Evolutionary conservation across 2,888 invertebrate genomes (phyloP).

Genomic region (Pegoplata infirma): DNA sequence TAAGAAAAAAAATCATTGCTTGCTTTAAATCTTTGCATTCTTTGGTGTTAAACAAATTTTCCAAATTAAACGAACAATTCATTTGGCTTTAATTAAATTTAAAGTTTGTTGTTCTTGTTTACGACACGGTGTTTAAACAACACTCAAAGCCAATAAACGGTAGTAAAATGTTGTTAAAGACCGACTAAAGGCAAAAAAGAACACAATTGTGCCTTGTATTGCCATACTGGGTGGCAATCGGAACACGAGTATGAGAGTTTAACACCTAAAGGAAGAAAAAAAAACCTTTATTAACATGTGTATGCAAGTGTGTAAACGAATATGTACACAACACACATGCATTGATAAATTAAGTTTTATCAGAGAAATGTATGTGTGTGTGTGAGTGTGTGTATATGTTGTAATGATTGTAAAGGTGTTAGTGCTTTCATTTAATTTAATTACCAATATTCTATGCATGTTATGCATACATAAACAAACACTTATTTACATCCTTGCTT

Average conservation of each 20-base stretch:
- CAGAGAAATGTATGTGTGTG: background rate
- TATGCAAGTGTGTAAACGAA: slow-evolving; percentile 6
- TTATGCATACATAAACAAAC: slow-evolving; percentile 8
- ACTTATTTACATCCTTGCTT: background rate
- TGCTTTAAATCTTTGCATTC: background rate
- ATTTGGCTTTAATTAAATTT: slow-evolving; percentile 43
- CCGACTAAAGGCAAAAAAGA: background rate
- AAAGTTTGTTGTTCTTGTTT: slow-evolving; percentile 42
- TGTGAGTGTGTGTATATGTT: background rate
- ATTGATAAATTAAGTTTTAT: slow-evolving; percentile 1
- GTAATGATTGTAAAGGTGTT: slow-evolving; percentile 27
- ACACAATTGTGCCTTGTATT: background rate
- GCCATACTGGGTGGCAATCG: background rate
- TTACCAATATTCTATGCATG: slow-evolving; percentile 42
- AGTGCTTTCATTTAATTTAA: slow-evolving; percentile 58
- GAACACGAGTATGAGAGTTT: background rate
- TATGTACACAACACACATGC: background rate
- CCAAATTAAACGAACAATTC: background rate
- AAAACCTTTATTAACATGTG: slow-evolving; percentile 18
- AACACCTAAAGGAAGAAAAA: slow-evolving; percentile 27
- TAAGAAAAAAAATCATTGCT: too few relatives aligned
- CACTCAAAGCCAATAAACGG: slow-evolving; percentile 39
- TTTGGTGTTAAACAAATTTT: slow-evolving; percentile 4
- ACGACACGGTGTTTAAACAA: slow-evolving; percentile 38
- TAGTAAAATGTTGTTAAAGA: slow-evolving; percentile 17